Conservation (phyloP, 2,888 invertebrate species). For the Perizoma flavofasciatum region DNA sequence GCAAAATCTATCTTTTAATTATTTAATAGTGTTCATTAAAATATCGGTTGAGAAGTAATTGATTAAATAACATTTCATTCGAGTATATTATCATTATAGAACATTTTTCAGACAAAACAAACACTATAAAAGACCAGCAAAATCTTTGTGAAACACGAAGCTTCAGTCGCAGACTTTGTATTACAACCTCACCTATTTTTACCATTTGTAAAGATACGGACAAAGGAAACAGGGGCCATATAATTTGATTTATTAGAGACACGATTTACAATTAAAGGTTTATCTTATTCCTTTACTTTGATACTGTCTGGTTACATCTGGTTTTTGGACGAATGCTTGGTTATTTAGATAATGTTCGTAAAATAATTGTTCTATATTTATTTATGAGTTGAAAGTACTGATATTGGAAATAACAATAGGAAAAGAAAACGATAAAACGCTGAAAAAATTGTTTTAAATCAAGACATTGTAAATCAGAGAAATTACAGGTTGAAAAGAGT, state of each 20-base stretch:
- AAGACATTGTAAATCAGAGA: too few relatives aligned
- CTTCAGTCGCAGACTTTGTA: constrained; percentile 4
- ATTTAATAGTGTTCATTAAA: background rate
- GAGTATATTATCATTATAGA: background rate
- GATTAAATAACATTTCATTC: background rate
- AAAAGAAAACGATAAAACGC: too few relatives aligned
- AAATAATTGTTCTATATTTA: background rate
- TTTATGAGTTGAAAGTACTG: too few relatives aligned
- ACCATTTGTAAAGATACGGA: constrained; percentile 11
- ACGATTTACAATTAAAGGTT: constrained; percentile 36
- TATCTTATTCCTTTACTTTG: constrained; percentile 34
- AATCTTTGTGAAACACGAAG: constrained; percentile 3
- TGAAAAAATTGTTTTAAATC: too few relatives aligned
- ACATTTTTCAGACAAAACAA: background rate
- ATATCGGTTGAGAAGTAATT: background rate
- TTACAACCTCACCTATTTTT: constrained; percentile 1
- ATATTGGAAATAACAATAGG: too few relatives aligned
- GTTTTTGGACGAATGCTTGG: constrained; percentile 10
- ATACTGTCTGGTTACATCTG: constrained; percentile 20
- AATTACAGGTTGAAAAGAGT: too few relatives aligned
- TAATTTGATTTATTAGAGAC: constrained; percentile 40
- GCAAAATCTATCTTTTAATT: background rate
- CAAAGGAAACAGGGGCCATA: constrained; percentile 32
- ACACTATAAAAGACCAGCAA: background rate
- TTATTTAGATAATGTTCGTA: background rate